Evolutionary conservation across 2,797 vertebrate genomes (phyloP), one percentile per base, ranked within the genome.

Genomic region (Sparidentex hasta): DNA sequence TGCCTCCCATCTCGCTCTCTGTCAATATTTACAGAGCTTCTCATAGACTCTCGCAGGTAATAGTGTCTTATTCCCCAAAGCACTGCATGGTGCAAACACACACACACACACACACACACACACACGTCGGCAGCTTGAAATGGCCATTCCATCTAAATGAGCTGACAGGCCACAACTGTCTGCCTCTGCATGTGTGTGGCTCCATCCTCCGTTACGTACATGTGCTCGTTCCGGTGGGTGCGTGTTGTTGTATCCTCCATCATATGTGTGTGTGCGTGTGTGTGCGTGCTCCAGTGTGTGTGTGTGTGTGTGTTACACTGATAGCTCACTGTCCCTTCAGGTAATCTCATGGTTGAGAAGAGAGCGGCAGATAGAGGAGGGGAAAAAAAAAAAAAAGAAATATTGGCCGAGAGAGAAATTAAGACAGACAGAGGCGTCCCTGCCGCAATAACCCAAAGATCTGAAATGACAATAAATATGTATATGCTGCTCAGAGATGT

Each of bases 21-120:
- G 87, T 91, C 90, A 93, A 93, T 93, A 91, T 93, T 93, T 92
- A 92, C 90, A 73, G 77, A 90, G 88, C 80, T 88, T 84, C 83
- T 83, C 78, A 90, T 72, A 72, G 84, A 90, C 85, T 88, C 78
- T 83, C 82, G 63, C 88, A 89, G 86, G 91, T 90, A 90, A 93
- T 90, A 91, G 91, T 88, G 86, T 92, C 82, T 88, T 87, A 90
- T 88, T 91, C 89, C 89, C 88, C 87, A 80, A 76, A 87, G 86
- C 88, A 65, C 80, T 55, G 68, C 65, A 64, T 33, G 56, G 48
- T 72, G 74, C 68, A 71, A 44, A 21, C 78, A 76, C 8, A 7
- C 57, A 52, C 46, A 59, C 65, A 63, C 54, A 58, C 81, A 75
- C 76, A 71, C 81, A 75, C 76, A 67, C 61, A 56, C 44, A 62